Evolutionary conservation across 2,888 invertebrate genomes (phyloP).

Genomic region (Drosophila paracracens): DNA sequence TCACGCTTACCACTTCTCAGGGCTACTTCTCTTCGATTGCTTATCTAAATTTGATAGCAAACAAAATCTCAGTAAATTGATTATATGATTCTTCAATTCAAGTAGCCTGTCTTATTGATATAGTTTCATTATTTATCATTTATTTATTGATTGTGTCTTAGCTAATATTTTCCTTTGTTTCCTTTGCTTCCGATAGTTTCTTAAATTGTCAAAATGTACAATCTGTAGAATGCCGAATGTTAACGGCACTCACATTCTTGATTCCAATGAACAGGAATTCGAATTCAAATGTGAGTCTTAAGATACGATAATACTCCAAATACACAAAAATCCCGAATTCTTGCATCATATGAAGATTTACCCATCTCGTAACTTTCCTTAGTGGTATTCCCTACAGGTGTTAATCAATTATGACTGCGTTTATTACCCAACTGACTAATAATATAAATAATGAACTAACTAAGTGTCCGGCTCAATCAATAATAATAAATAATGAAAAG

Average conservation of each 20-base stretch:
- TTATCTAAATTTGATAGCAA: slow-evolving; percentile 3
- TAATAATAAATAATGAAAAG: neutral
- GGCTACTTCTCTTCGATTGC: slow-evolving; percentile 1
- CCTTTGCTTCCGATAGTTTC: neutral
- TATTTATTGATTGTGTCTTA: neutral
- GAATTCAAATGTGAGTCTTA: neutral
- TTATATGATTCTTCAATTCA: slow-evolving; percentile 4
- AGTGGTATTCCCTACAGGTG: neutral
- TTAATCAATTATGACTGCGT: neutral
- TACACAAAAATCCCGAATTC: neutral
- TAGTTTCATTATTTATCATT: neutral
- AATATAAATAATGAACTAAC: neutral
- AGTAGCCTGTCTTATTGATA: neutral
- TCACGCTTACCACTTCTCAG: neutral
- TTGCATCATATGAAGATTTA: neutral
- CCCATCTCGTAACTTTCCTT: neutral
- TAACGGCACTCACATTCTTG: neutral
- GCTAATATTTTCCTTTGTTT: neutral
- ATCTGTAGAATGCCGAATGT: neutral
- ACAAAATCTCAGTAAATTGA: slow-evolving; percentile 5
- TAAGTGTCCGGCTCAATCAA: neutral
- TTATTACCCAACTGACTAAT: neutral
- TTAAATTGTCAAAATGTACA: neutral
- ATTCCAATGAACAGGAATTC: neutral
- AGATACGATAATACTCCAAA: neutral